Base-by-base conservation (phyloP, 2,888 invertebrate species). In the Ophraella communa region DNA sequence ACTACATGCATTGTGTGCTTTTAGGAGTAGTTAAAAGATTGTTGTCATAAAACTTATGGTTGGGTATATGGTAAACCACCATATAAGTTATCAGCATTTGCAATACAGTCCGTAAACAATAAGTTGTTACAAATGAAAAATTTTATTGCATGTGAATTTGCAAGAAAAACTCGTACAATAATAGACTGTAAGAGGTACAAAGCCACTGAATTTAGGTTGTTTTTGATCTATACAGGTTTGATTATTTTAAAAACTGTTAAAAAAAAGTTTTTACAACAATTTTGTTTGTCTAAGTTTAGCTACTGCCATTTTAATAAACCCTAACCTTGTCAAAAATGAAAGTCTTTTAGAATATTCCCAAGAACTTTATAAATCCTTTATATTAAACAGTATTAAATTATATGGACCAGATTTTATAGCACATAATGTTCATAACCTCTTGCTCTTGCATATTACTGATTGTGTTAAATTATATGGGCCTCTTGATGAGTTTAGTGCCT, bases 401-500 rank as follows among this genome's bases (percentile, higher is more conserved):
- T 30, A 30, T 11, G 11, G 30, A 8, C 8, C 39, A n/a, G 56
- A 62, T 30, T 62, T 62, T 62, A 30, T 57, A n/a, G 35, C 58
- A n/a, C 58, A 52, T 27, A 63, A 63, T 58, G 63, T 63, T 11
- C 63, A 63, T 52, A 49, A 58, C 44, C 33, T 63, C n/a, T n/a
- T n/a, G n/a, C n/a, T n/a, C n/a, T n/a, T n/a, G n/a, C 63, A 58
- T 20, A 42, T 57, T 39, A 52, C 42, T 14, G 62, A 62, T 33
- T 64, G 68, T 65, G 62, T 62, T 42, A 56, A 55, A 63, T 44
- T 65, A 30, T 68, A 60, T 62, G 64, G 67, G 42, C 51, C 33
- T 42, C 35, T 68, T 45, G 68, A 68, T 60, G 63, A 65, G 42
- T 65, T 63, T 63, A 61, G 35, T 27, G 64, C 59, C n/a, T n/a